A percentile compares a stretch with the other conserved stretches of the same genome.
These are phyloP conservation scores for Xyliphius kryptos DNA, from an alignment of 2,113 vertebrate genomes.

Conservation along the genomic window DNA sequence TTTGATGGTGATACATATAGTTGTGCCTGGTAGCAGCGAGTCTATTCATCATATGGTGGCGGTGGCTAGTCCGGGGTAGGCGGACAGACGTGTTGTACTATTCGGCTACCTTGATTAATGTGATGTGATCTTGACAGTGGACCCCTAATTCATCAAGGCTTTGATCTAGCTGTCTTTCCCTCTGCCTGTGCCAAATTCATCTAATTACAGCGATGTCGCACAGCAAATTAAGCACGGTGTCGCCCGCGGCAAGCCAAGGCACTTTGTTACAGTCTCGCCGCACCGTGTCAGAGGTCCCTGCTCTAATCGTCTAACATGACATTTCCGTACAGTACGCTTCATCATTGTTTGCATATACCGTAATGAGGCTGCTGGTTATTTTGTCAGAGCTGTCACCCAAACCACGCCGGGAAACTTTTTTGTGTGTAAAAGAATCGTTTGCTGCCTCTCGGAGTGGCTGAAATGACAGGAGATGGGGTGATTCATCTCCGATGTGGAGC, in stretches of 20 bases:
- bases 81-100: conserved; percentile 56
- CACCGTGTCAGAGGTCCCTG: conserved; percentile 68
- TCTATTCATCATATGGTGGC: conserved; percentile 69
- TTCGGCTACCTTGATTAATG: conserved; percentile 80
- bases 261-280: conserved; percentile 62
- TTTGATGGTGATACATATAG: conserved; percentile 67
- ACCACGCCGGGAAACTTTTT: conserved; percentile 20
- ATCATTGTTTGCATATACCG: conserved; percentile 68
- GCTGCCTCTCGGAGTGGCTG: conserved; percentile 14
- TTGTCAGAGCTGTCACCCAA: conserved; percentile 61
- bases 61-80: conserved; percentile 31
- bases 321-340: conserved; percentile 55
- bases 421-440: conserved; percentile 7
- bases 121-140: conserved; percentile 73
- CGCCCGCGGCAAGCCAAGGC: conserved; percentile 62
- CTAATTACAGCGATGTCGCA: conserved; percentile 78
- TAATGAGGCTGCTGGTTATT: conserved; percentile 65
- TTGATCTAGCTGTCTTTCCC: conserved; percentile 69
- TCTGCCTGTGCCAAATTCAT: conserved; percentile 72
- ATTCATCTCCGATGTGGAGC: conserved; percentile 30
- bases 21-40: conserved; percentile 53
- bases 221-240: conserved; percentile 76
- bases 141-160: conserved; percentile 79
- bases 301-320: conserved; percentile 68
- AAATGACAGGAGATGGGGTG: conserved; percentile 36